These are phyloP conservation scores for Prietella phreatophila DNA, from an alignment of 2,113 vertebrate genomes.

Conservation along the genomic window DNA sequence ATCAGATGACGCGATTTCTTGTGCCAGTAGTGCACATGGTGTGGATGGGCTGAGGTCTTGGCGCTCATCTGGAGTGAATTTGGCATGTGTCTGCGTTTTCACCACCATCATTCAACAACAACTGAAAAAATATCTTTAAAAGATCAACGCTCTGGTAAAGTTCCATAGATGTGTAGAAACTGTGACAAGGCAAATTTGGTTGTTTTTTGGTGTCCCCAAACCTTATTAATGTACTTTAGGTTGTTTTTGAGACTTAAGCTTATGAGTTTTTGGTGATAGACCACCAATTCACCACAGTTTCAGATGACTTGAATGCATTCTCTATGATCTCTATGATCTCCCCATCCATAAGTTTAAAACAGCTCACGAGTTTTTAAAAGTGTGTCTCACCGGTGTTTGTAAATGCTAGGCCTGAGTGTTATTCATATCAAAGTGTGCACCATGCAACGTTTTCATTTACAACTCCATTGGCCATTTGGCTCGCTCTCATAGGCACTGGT, in stretches of 20 bases:
- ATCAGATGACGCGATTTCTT: too few relatives aligned
- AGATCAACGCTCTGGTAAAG: too few relatives aligned
- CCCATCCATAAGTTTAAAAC: neutral
- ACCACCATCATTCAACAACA: too few relatives aligned
- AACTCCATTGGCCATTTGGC: constrained; percentile 13
- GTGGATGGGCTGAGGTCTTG: too few relatives aligned
- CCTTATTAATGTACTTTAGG: neutral
- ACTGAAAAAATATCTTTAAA: too few relatives aligned
- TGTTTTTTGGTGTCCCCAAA: too few relatives aligned
- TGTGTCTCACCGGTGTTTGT: neutral
- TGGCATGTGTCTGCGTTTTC: too few relatives aligned
- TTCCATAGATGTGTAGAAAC: too few relatives aligned
- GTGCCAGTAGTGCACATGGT: too few relatives aligned
- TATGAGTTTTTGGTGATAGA: neutral
- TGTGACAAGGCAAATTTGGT: too few relatives aligned
- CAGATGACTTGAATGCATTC: neutral
- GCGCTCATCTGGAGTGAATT: too few relatives aligned
- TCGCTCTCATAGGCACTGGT: neutral
- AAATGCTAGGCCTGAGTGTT: neutral
- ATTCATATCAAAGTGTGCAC: neutral
- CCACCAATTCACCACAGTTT: neutral
- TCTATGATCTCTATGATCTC: neutral
- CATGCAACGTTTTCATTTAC: constrained; percentile 14
- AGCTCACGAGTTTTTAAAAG: neutral
- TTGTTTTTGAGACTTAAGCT: neutral